These are phyloP conservation scores for Cryptotis parvus DNA, from an alignment of 2,113 vertebrate species.

Conservation along the genomic window DNA sequence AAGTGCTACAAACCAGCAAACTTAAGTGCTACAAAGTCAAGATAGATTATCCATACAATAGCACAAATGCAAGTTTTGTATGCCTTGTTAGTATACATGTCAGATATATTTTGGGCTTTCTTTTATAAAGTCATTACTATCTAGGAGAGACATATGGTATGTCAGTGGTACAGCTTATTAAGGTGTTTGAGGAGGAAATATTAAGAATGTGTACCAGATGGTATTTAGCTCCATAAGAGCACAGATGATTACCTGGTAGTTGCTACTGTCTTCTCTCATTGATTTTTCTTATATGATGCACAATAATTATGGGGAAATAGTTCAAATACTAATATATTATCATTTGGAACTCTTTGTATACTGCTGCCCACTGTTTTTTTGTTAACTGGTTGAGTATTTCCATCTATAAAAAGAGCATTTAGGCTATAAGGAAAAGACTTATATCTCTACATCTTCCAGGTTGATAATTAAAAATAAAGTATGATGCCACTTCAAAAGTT, in stretches of 20 bases:
- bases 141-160: constrained; percentile 62
- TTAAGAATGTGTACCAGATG: constrained; percentile 79
- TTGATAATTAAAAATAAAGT: not conserved
- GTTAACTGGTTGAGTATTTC: not conserved
- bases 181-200: constrained; percentile 70
- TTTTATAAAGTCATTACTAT: constrained; percentile 47
- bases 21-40: not conserved
- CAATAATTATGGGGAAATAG: constrained; percentile 9
- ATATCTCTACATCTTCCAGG: not conserved
- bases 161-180: constrained; percentile 65
- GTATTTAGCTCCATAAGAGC: constrained; percentile 68
- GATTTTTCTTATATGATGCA: constrained; percentile 19
- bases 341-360: not conserved
- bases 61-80: constrained; percentile 37
- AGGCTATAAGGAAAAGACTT: not conserved
- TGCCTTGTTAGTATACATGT: constrained; percentile 62
- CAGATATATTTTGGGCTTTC: constrained; percentile 48
- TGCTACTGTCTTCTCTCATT: constrained; percentile 60
- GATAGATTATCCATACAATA: not conserved
- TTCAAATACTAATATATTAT: constrained; percentile 37
- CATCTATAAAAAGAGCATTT: not conserved
- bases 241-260: constrained; percentile 67
- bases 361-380: not conserved
- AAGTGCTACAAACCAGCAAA: constrained; percentile 1
- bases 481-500: not conserved